Evolutionary conservation across 1,140 invertebrate species (phyloP).

Genomic region (Himalopsyche phryganea): DNA sequence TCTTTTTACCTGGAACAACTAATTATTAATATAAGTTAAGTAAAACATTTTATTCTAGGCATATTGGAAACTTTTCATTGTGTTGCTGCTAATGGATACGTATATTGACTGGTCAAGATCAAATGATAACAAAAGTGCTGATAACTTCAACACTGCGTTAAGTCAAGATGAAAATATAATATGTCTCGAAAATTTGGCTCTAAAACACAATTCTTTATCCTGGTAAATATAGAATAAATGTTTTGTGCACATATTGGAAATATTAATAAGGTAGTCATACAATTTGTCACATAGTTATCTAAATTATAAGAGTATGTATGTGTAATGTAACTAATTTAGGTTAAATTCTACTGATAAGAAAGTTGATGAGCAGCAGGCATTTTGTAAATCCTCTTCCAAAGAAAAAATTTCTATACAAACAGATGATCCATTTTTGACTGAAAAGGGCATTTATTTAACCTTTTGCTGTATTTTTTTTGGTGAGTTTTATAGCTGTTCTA

Average conservation of each 20-base stretch:
- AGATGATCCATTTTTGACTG: slow-evolving; percentile 47
- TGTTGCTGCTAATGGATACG: slow-evolving; percentile 57
- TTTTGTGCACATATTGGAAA: neutral
- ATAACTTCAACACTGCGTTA: neutral
- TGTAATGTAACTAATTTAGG: neutral
- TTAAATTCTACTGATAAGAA: neutral
- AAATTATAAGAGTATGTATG: too few species aligned
- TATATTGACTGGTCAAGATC: slow-evolving; percentile 54
- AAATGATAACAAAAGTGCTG: slow-evolving; percentile 5
- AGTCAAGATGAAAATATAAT: neutral
- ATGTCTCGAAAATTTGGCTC: neutral
- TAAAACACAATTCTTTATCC: neutral
- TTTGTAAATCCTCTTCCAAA: neutral
- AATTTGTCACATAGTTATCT: too few species aligned
- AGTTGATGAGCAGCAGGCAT: neutral
- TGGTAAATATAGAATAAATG: neutral
- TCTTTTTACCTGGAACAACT: neutral
- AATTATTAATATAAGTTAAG: neutral
- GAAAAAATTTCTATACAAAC: slow-evolving; percentile 6
- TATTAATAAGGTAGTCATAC: neutral
- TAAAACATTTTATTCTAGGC: slow-evolving; percentile 44
- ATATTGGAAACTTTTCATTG: slow-evolving; percentile 60
- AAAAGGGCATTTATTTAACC: slow-evolving; percentile 54
- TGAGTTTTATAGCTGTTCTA: slow-evolving; percentile 25
- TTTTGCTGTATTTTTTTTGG: slow-evolving; percentile 42